Base-by-base conservation (phyloP, 2,888 invertebrate genomes). In the Agrotis puta region DNA sequence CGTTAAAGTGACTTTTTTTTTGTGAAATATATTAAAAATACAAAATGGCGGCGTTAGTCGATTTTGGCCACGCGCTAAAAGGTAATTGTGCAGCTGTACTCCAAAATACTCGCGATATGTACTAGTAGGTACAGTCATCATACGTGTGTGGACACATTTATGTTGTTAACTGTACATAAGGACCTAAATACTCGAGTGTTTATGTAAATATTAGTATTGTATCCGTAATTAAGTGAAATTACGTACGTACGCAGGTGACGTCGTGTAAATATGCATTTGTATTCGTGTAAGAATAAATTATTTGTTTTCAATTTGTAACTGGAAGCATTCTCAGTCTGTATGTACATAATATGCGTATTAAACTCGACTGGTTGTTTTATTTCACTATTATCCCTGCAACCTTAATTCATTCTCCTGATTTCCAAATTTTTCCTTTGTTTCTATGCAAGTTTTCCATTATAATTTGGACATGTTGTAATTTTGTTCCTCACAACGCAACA, bases 221-320 rank as follows among this genome's bases (percentile, higher is more conserved):
- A 78, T 68, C 57, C 72, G 59, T 86, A 75, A 77, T 72, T 75
- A 79, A 75, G 70, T 59, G 47, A 66, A 58, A 74, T 81, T 70
- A 74, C 57, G 59, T 77, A 77, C 51, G 66, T 84, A 81, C 79
- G 64, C 71, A 56, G 33, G 57, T 27, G 18, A 61, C 62, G 63
- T 81, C 56, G 63, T 82, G 83, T 83, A 83, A 88, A 85, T 85
- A 85, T 74, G 84, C 84, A 86, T 88, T 85, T 87, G 79, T 86
- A 84, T 83, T 76, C 64, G 45, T 85, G 14, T 88, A 88, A 88
- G 87, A 76, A 66, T 87, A 88, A 88, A 85, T 85, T 87, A 84
- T 86, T 88, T 81, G 79, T 85, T 83, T 85, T 83, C 56, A 82
- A 77, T 79, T 81, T 81, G 72, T 85, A 77, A 81, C 73, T 64